Evolutionary conservation across 2,113 vertebrate species (phyloP).

Genomic region (Melierax canorus): DNA sequence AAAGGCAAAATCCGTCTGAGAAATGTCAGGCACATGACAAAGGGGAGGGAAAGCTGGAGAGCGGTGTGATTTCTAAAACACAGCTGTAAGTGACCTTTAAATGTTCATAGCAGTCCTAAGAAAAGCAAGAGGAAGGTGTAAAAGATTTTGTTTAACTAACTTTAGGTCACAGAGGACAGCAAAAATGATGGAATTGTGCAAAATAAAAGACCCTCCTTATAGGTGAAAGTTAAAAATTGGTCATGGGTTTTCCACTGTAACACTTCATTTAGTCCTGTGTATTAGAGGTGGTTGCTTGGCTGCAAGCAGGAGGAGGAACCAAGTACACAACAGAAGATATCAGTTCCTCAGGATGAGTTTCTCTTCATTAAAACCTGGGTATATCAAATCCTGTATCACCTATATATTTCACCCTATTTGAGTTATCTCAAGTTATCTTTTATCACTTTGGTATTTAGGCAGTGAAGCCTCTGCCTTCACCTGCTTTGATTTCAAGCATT

Average conservation of each 20-base stretch:
- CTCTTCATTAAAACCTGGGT: too few species aligned
- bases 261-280: not conserved
- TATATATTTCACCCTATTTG: accelerated
- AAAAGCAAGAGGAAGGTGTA: not conserved
- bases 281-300: not conserved
- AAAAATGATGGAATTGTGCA: not conserved
- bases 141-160: not conserved
- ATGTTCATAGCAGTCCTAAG: not conserved
- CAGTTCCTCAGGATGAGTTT: not conserved
- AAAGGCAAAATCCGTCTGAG: not conserved
- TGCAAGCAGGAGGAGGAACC: not conserved
- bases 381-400: not conserved
- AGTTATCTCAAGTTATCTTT: accelerated
- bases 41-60: not conserved
- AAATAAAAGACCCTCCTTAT: not conserved
- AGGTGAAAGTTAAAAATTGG: not conserved
- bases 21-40: not conserved
- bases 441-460: too few species aligned
- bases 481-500: not conserved
- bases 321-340: not conserved
- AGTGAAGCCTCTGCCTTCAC: not conserved
- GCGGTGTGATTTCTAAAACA: not conserved
- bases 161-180: not conserved
- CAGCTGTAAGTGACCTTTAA: not conserved
- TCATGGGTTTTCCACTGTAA: not conserved